Conservation (phyloP, 2,888 invertebrate genomes). For the Boloria euphrosyne region DNA sequence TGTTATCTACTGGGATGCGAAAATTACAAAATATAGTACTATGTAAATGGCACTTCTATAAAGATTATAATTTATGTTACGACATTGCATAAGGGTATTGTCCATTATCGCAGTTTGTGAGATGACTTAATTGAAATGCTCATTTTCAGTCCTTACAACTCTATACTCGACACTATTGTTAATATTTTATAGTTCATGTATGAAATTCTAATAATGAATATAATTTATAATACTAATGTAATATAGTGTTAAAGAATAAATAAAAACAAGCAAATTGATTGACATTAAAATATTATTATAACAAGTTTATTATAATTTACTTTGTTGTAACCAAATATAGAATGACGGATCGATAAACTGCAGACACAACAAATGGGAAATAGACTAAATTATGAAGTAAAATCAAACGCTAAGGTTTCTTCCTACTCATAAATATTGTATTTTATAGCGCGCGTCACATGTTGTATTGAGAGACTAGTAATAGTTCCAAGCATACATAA, state of each 20-base stretch:
- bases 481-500: background rate
- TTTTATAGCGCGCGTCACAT: conserved; percentile 1
- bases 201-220: no score
- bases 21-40: background rate
- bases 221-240: no score
- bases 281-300: background rate
- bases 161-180: no score
- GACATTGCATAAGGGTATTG: conserved; percentile 5
- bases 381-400: background rate
- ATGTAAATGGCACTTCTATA: background rate
- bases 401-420: background rate
- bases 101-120: conserved; percentile 16
- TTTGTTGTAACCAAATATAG: background rate
- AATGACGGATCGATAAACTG: conserved; percentile 1
- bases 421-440: conserved; percentile 1
- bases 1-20: no score
- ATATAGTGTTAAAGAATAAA: no score
- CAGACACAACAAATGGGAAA: conserved; percentile 2
- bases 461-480: background rate
- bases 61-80: background rate
- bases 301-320: background rate
- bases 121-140: conserved; percentile 19
- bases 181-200: no score
- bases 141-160: background rate
- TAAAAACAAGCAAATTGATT: no score